Percentiles rank a stretch among this genome's conserved stretches.
Evolutionary conservation across 2,888 invertebrate species (phyloP).

Genomic region (Andrena minutula): DNA sequence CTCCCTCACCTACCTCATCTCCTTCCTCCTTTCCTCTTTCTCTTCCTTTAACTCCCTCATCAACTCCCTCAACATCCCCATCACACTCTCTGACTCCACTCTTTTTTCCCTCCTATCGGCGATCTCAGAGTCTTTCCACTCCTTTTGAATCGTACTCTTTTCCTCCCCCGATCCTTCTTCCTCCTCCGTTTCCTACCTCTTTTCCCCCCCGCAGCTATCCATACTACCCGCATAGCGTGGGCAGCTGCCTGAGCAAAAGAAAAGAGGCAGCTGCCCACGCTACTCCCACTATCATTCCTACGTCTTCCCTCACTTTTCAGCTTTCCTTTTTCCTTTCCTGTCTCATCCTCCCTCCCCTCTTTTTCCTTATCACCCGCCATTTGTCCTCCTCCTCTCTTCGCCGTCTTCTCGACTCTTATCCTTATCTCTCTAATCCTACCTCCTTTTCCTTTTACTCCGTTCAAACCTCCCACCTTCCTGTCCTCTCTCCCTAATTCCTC

Average conservation of each 20-base stretch:
- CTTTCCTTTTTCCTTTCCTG: neutral
- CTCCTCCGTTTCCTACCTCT: neutral
- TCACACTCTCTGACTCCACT: neutral
- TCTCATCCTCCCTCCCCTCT: neutral
- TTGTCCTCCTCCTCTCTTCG: neutral
- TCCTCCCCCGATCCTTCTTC: neutral
- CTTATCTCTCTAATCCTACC: no score
- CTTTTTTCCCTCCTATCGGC: neutral
- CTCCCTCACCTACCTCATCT: neutral
- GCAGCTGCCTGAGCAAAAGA: no score
- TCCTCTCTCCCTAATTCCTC: neutral
- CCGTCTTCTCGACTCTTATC: no score
- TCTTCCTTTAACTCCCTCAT: neutral
- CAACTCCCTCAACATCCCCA: neutral
- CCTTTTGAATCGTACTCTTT: neutral
- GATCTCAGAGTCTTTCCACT: neutral
- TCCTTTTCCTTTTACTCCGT: neutral
- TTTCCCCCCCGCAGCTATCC: neutral
- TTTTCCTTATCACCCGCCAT: neutral
- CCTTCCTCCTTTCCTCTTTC: neutral
- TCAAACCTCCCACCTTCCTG: neutral
- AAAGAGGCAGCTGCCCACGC: no score
- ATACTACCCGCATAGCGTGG: neutral
- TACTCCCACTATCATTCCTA: neutral
- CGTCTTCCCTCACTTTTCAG: neutral